phyloP scores from a whole-genome alignment of 2,888 invertebrate genomes.

The Miltochrista miniata region DNA sequence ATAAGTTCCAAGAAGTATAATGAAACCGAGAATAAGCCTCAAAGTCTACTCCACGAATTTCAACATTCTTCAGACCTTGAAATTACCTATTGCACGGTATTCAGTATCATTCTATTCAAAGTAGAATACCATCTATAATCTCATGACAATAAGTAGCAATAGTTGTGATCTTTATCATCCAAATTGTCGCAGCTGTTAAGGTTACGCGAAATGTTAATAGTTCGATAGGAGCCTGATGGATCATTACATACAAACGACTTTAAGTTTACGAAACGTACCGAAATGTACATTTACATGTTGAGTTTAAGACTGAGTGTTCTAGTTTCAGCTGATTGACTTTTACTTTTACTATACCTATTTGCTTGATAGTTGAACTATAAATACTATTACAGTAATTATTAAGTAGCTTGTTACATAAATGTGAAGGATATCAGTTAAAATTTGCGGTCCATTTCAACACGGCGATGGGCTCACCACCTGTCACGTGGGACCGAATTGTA shows the following conservation, averaged over 20 bases:
- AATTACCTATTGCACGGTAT: not conserved
- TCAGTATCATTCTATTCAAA: not conserved
- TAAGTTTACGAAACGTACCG: conserved; percentile 47
- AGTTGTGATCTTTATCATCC: conserved; percentile 43
- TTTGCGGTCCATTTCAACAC: too few species aligned
- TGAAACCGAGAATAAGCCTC: too few species aligned
- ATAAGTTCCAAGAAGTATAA: too few species aligned
- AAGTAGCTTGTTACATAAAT: too few species aligned
- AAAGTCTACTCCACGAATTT: too few species aligned
- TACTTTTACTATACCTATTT: too few species aligned
- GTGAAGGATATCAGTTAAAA: too few species aligned
- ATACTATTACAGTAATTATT: conserved; percentile 5
- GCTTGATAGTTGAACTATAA: conserved; percentile 16
- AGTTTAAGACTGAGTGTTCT: conserved; percentile 37
- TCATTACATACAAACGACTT: conserved; percentile 51
- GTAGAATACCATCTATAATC: conserved; percentile 18
- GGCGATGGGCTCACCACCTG: too few species aligned
- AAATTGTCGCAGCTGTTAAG: conserved; percentile 63
- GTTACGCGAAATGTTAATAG: conserved; percentile 76
- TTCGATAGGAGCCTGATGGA: conserved; percentile 58
- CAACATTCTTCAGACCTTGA: too few species aligned
- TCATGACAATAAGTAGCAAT: conserved; percentile 42
- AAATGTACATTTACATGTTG: conserved; percentile 40
- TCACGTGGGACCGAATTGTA: too few species aligned
- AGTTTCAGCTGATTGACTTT: conserved; percentile 33